These are phyloP conservation scores for Sceloporus tristichus DNA, from an alignment of 2,113 vertebrate species.

Conservation along the genomic window DNA sequence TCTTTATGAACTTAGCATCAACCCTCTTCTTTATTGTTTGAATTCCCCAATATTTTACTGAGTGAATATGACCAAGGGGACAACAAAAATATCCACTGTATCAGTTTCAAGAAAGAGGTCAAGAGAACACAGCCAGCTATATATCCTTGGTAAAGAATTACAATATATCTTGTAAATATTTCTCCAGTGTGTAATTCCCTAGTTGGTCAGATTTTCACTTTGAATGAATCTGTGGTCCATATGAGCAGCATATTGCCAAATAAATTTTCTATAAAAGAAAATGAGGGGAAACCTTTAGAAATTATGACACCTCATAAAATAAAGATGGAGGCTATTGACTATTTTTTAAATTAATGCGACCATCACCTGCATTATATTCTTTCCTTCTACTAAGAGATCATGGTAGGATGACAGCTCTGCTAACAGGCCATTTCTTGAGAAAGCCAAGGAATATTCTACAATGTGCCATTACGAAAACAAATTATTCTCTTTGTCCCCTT, in stretches of 20 bases:
- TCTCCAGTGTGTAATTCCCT: constrained; percentile 78
- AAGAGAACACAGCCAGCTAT: constrained; percentile 65
- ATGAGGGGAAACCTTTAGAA: constrained; percentile 64
- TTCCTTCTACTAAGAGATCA: constrained; percentile 68
- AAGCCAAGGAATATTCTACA: constrained; percentile 70
- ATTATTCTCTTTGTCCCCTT: constrained; percentile 75
- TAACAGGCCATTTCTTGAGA: constrained; percentile 78
- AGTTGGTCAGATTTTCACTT: constrained; percentile 77
- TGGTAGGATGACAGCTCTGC: constrained; percentile 75
- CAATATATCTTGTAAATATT: constrained; percentile 78
- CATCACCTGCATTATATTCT: constrained; percentile 59
- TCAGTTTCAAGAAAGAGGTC: constrained; percentile 39
- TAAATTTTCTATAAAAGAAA: constrained; percentile 51
- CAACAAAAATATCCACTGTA: constrained; percentile 41
- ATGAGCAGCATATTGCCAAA: constrained; percentile 62
- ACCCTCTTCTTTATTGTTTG: constrained; percentile 13
- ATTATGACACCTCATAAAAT: constrained; percentile 76
- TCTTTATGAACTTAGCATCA: constrained; percentile 40
- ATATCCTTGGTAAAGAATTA: constrained; percentile 65
- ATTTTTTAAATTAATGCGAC: constrained; percentile 63
- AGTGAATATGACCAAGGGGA: constrained; percentile 36
- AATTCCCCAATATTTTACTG: constrained; percentile 39
- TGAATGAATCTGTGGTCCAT: constrained; percentile 72
- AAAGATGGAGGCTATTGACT: constrained; percentile 67
- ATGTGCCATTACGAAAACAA: constrained; percentile 78